Percentiles rank a stretch among this genome's conserved stretches.
These are phyloP conservation scores for Calameuta idolon DNA, from an alignment of 2,888 invertebrate species.

Conservation along the genomic window DNA sequence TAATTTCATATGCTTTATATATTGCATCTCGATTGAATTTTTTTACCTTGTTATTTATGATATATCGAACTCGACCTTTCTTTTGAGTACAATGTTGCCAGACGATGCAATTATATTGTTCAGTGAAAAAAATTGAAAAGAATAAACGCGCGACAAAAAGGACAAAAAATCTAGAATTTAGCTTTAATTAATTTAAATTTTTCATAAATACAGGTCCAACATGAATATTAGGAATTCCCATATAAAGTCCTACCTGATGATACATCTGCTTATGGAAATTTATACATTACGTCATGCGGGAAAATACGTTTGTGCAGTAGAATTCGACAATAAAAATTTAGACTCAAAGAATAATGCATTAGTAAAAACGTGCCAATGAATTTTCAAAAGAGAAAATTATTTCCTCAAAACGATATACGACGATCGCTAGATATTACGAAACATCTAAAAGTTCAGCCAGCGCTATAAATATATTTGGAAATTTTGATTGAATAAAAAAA, in stretches of 20 bases:
- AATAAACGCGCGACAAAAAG: too few relatives aligned
- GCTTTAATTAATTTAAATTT: not conserved
- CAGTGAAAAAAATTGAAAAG: not conserved
- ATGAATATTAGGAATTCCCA: not conserved
- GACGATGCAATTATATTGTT: not conserved
- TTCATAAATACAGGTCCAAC: not conserved
- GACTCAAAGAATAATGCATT: not conserved
- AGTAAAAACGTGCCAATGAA: not conserved
- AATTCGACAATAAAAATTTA: not conserved
- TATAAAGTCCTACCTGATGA: not conserved
- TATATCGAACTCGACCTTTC: not conserved
- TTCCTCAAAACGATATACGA: too few relatives aligned
- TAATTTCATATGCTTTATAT: not conserved
- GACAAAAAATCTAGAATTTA: not conserved
- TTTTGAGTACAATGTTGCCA: not conserved
- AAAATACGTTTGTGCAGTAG: not conserved
- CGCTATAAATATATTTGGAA: too few relatives aligned
- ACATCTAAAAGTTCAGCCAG: too few relatives aligned
- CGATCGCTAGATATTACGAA: too few relatives aligned
- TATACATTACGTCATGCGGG: not conserved
- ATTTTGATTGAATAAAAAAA: too few relatives aligned
- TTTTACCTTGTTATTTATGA: not conserved
- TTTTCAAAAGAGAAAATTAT: not conserved
- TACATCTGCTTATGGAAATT: not conserved
- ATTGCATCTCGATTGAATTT: not conserved